Percentiles rank a stretch among this genome's conserved stretches.
Conservation (phyloP, 1,140 invertebrate genomes). For the Probaryconus sp. region DNA sequence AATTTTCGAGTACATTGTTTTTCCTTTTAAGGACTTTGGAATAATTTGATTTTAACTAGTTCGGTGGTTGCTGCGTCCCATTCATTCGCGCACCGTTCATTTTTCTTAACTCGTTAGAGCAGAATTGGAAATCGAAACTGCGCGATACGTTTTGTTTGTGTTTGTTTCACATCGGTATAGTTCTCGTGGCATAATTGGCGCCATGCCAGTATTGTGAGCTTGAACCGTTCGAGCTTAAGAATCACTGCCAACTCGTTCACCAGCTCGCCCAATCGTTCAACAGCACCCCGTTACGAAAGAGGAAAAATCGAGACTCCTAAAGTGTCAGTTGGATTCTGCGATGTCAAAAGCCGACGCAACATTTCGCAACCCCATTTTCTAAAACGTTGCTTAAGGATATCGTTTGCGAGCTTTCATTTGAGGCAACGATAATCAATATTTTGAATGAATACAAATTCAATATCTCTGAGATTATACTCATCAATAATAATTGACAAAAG, state of each 20-base stretch:
- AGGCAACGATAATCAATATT: too few species aligned
- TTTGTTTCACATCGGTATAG: slow-evolving; percentile 24
- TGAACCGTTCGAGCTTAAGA: slow-evolving; percentile 3
- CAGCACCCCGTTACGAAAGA: too few species aligned
- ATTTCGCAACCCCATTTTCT: too few species aligned
- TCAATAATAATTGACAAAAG: too few species aligned
- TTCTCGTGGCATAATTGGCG: slow-evolving; percentile 34
- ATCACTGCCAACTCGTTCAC: slow-evolving; percentile 21
- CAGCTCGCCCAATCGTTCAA: slow-evolving; percentile 20
- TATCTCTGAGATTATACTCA: too few species aligned
- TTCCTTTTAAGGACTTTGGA: too few species aligned
- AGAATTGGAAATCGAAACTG: slow-evolving; percentile 30
- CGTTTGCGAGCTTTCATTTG: too few species aligned
- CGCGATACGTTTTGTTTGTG: slow-evolving; percentile 24
- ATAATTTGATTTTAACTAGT: slow-evolving; percentile 7
- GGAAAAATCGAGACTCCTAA: slow-evolving; percentile 24
- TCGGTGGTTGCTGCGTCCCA: background rate
- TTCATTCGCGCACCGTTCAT: slow-evolving; percentile 6
- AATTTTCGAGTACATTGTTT: too few species aligned
- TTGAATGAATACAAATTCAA: too few species aligned
- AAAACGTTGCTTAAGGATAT: too few species aligned
- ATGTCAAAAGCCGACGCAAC: too few species aligned
- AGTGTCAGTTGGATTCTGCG: too few species aligned
- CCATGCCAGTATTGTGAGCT: slow-evolving; percentile 11
- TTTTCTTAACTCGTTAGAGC: slow-evolving; percentile 21